Base-by-base conservation (phyloP, 2,113 vertebrate species). In the Gavialis gangeticus region DNA sequence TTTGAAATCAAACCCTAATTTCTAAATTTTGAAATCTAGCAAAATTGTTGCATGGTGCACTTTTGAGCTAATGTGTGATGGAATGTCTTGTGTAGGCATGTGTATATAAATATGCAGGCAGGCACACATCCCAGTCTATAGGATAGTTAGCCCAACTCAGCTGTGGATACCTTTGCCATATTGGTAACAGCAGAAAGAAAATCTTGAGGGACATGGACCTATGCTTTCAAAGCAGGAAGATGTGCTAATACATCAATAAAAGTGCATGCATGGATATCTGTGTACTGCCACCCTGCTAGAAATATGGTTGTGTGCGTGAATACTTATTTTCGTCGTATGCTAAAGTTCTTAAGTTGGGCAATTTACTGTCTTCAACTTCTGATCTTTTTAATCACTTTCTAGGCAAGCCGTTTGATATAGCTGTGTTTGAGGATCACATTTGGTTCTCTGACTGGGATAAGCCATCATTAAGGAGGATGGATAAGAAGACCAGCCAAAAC, bases 391-490 rank as follows among this genome's bases (percentile, higher is more conserved):
- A 62, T 96, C 95, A 93, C 79, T 89, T 97, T 97, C 13, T 91
- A 99, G 99, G 98, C 34, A 98, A 91, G 60, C 99, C 99, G 1
- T 99, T 99, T 94, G 97, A 97, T 84, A 93, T 99, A 6, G 98
- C 96, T 0, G 98, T 99, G 81, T 99, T 99, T 97, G 99, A 99
- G 92, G 99, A 99, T 95, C 91, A 98, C 13, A 83, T 99, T 81
- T 99, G 99, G 99, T 91, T 99, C 87, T 98, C 99, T 79, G 99
- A 99, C 62, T 98, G 97, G 98, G 96, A 98, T 81, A 95, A 89
- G 75, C 98, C 98, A 30, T 98, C 98, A 25, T 93, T 99, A 66
- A 97, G 97, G 94, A 98, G 98, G 59, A 86, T 99, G 75, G 97
- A 99, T 97, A 99, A 99, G 98, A 98, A 98, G 94, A 98, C 97